Evolutionary conservation across 2,113 vertebrate species (phyloP).

Genomic region (Lampris megalopsis): DNA sequence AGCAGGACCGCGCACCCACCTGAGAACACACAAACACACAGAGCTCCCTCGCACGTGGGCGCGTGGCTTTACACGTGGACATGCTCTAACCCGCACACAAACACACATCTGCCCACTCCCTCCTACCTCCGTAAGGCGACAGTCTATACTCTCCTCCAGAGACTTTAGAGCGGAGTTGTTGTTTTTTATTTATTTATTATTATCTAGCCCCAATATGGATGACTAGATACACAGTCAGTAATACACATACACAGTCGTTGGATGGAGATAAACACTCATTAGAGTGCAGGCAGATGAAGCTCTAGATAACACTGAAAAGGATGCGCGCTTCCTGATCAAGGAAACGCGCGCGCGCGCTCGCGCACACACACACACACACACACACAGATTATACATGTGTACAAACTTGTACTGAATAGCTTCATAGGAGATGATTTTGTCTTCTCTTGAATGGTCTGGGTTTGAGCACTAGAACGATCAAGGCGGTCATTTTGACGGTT

Average conservation of each 20-base stretch:
- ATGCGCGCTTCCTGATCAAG: slow-evolving; percentile 11
- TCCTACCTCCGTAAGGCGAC: no score
- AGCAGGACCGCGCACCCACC: slow-evolving; percentile 9
- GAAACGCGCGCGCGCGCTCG: neutral
- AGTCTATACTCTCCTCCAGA: no score
- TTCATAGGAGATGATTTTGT: neutral
- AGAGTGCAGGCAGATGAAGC: slow-evolving; percentile 20
- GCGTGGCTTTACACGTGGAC: neutral
- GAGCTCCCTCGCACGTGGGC: slow-evolving; percentile 12
- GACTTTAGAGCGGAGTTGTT: no score
- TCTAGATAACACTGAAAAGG: slow-evolving; percentile 27
- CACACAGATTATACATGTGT: neutral
- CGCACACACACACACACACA: neutral
- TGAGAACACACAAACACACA: neutral
- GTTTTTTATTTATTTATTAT: no score
- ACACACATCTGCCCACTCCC: neutral
- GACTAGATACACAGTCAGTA: neutral
- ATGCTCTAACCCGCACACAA: neutral
- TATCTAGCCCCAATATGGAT: no score
- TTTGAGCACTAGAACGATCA: no score
- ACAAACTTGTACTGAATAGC: neutral
- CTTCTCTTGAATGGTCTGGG: no score
- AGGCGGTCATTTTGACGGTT: no score
- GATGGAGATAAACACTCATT: slow-evolving; percentile 12
- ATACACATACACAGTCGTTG: neutral